Base-by-base conservation (phyloP, 2,797 vertebrate species). In the Neoniphon sammara region DNA sequence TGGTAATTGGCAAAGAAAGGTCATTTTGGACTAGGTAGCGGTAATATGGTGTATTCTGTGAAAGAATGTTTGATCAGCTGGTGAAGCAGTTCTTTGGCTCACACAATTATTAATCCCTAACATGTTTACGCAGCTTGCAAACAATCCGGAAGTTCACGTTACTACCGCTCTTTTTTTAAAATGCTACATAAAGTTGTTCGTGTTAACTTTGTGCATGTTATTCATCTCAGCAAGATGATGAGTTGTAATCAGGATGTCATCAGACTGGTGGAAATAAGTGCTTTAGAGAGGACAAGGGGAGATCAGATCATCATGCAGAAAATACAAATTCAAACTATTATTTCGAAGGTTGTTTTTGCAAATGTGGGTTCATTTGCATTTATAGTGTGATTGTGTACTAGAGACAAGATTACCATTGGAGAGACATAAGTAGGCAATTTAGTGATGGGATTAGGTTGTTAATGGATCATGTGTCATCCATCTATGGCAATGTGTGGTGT, bases 1-100 rank as follows among this genome's bases (percentile, higher is more conserved):
- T 54, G 77, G 82, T 85, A 70, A 89, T 91, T 89, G 88, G 64
- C 73, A 80, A 76, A 78, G 61, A 85, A 84, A 89, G 86, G 87
- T 87, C 70, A 64, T 74, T 82, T 83, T 62, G 64, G 56, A 85
- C 46, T 66, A 73, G 70, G 63, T 79, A 68, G 49, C 61, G 56
- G 18, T 57, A 70, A 57, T 66, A 53, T 57, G 62, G 65, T 21
- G 61, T 46, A 1, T 20, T 69, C 74, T 69, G 63, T 59, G 36
- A 73, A 60, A 80, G 89, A 83, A 12, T 57, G 76, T 80, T 39
- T 20, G 57, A 76, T 91, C 82, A 89, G 87, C 87, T 86, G 72
- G n/a, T 60, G 66, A 54, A 64, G 87, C 84, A 36, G 73, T 73
- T 77, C 27, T 55, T 78, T 64, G 70, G 87, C 86, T 86, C 81